Evolutionary conservation across 2,113 vertebrate species (phyloP).

Genomic region (Burhinus oedicnemus): DNA sequence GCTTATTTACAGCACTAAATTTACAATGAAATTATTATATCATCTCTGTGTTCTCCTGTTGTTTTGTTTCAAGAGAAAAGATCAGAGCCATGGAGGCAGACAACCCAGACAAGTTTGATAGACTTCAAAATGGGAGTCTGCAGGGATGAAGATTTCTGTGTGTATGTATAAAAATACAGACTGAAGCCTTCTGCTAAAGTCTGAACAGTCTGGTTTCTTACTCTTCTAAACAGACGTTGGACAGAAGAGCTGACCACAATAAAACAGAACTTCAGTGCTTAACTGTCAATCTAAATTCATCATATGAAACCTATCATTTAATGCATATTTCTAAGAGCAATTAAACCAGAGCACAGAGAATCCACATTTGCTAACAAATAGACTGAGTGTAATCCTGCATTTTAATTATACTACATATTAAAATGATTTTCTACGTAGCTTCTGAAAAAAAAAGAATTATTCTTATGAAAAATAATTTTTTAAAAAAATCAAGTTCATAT

Average conservation of each 20-base stretch:
- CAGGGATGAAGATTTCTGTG: not conserved
- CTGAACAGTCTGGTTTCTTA: not conserved
- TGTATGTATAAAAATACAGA: not conserved
- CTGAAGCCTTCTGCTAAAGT: not conserved
- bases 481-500: not conserved
- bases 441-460: not conserved
- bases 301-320: conserved; percentile 13
- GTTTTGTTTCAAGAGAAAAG: not conserved
- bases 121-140: not conserved
- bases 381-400: not conserved
- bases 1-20: not conserved
- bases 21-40: not conserved
- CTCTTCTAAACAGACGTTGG: not conserved
- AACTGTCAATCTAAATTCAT: conserved; percentile 4
- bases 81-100: not conserved
- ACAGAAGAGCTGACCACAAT: not conserved
- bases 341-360: not conserved
- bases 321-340: not conserved
- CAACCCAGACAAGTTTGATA: not conserved
- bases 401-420: not conserved
- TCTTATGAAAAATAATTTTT: not conserved
- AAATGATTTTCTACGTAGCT: not conserved
- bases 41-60: not conserved
- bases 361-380: not conserved
- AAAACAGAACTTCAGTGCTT: not conserved